phyloP scores from a whole-genome alignment of 1,140 invertebrate genomes.

The Lasaia peninsularis region DNA sequence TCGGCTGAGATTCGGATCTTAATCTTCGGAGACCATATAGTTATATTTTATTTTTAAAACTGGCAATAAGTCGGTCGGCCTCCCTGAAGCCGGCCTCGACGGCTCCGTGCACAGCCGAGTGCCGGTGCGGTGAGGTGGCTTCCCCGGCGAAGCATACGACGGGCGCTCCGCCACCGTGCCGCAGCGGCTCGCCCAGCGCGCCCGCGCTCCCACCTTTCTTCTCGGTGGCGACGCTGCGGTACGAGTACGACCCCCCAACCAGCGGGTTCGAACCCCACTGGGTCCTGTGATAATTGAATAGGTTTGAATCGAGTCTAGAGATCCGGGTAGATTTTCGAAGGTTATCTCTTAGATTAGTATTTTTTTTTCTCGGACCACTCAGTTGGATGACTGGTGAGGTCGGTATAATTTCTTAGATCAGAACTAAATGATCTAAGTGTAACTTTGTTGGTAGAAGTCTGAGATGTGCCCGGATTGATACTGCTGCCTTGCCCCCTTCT shows the following conservation, averaged over 20 bases:
- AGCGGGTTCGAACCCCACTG: slow-evolving; percentile 84
- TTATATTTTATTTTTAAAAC: slow-evolving; percentile 35
- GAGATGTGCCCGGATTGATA: too few relatives aligned
- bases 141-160: slow-evolving; percentile 85
- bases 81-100: slow-evolving; percentile 87
- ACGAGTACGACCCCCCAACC: slow-evolving; percentile 85
- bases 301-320: neutral
- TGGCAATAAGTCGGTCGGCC: slow-evolving; percentile 79
- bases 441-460: too few relatives aligned
- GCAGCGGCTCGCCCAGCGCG: slow-evolving; percentile 78
- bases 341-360: too few relatives aligned
- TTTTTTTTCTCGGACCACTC: too few relatives aligned
- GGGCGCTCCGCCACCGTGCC: slow-evolving; percentile 67
- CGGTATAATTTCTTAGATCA: too few relatives aligned
- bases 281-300: slow-evolving; percentile 71
- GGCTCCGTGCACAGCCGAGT: slow-evolving; percentile 89
- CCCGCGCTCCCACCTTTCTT: slow-evolving; percentile 65
- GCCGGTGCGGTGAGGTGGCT: slow-evolving; percentile 82
- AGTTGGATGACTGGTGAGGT: too few relatives aligned
- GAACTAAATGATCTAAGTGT: too few relatives aligned
- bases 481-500: too few relatives aligned
- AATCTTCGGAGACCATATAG: neutral
- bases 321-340: too few relatives aligned
- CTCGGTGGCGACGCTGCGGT: slow-evolving; percentile 79
- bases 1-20: neutral